Conservation (phyloP, 2,113 vertebrate genomes). For the Noturus placidus region DNA sequence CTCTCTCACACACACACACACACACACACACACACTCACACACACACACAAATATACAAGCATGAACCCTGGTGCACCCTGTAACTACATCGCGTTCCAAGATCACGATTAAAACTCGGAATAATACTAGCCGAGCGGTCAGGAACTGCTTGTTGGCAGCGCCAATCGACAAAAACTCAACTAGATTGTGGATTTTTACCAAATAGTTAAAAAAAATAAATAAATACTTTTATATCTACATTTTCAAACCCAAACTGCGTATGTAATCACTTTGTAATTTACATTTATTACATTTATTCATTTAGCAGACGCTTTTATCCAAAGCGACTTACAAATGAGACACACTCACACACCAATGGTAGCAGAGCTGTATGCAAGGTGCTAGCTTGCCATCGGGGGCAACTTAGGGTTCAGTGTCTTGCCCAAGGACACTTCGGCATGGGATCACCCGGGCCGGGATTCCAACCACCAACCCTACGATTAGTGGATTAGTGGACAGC, state of each 20-base stretch:
- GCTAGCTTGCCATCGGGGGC: too few species aligned
- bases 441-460: too few species aligned
- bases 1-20: constrained; percentile 1
- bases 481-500: too few species aligned
- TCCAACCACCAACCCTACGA: too few species aligned
- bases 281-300: too few species aligned
- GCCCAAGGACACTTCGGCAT: too few species aligned
- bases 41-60: not conserved
- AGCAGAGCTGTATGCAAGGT: too few species aligned
- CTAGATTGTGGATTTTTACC: not conserved
- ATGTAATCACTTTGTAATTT: not conserved
- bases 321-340: too few species aligned
- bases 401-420: too few species aligned
- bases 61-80: not conserved
- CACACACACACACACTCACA: not conserved
- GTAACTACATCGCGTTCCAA: not conserved
- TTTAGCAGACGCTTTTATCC: too few species aligned
- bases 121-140: not conserved
- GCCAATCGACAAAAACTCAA: not conserved
- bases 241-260: not conserved
- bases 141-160: not conserved
- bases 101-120: not conserved
- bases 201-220: not conserved
- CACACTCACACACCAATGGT: too few species aligned
- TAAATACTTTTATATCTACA: not conserved